Base-by-base conservation (phyloP, 2,888 invertebrate genomes). In the Limnephilus auricula region DNA sequence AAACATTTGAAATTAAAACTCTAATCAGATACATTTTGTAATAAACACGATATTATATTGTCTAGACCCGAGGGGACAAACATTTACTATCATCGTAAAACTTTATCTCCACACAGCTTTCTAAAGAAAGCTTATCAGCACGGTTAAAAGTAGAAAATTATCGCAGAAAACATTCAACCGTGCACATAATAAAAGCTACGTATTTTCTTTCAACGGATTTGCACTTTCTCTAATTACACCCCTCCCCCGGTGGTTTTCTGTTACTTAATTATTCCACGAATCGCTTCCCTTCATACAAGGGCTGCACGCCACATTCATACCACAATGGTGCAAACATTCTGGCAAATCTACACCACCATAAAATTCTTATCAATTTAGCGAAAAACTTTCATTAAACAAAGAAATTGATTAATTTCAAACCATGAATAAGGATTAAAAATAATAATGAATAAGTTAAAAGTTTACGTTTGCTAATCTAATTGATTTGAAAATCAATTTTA, bases 181-280 rank as follows among this genome's bases (percentile, higher is more conserved):
- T n/a, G 25, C 25, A 65, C 65, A 65, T n/a, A 65, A 65, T 65
- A 65, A 65, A 65, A 65, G 65, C 25, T 82, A 34, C 82, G 31
- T 83, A 31, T 65, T 92, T 90, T 90, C 90, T 79, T 79, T 90
- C 79, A 79, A 40, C 83, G 85, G 90, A 85, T 90, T 92, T 90
- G 90, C 90, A 92, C 92, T 92, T 92, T 93, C 93, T 93, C 92
- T 93, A 93, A 93, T 93, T 93, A 93, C 93, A 92, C 83, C 87
- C 91, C 85, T 79, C 91, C 82, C 65, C 90, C 34, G 65, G 83
- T 84, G 65, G 92, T 89, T 90, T 93, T 91, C 91, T 91, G 92
- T 93, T 93, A 93, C 93, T 93, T 93, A 93, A 93, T 93, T 93
- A 93, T 92, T 93, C 93, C 89, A 91, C 90, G 90, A 89, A 80